A percentile compares a stretch with the other conserved stretches of the same genome.
These are phyloP conservation scores for Eristalis intricaria DNA, from an alignment of 2,888 invertebrate genomes.

Conservation along the genomic window DNA sequence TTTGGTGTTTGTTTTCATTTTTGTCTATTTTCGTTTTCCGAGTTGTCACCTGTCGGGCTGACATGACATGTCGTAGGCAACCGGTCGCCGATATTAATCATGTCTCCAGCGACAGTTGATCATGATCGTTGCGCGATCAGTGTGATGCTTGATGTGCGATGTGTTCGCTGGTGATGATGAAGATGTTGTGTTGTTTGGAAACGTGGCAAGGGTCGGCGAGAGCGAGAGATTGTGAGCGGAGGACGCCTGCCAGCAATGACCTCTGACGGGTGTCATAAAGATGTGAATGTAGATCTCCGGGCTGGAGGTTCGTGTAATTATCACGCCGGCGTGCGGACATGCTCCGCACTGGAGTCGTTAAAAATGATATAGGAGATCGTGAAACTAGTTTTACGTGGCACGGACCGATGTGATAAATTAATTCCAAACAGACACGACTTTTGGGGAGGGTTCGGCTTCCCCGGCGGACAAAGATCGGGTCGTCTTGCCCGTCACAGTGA, in stretches of 20 bases:
- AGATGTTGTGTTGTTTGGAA: background rate
- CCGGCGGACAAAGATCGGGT: background rate
- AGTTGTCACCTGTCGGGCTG: constrained; percentile 66
- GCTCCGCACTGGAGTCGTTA: constrained; percentile 47
- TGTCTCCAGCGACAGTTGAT: constrained; percentile 50
- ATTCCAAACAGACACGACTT: background rate
- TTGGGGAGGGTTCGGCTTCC: background rate
- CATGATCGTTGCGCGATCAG: constrained; percentile 38
- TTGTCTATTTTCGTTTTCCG: constrained; percentile 40
- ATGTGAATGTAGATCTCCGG: constrained; percentile 49
- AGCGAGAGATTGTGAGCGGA: background rate
- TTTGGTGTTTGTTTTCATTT: background rate
- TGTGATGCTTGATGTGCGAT: constrained; percentile 18
- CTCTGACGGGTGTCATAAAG: constrained; percentile 58
- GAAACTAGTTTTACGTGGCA: constrained; percentile 11
- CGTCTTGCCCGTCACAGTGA: background rate
- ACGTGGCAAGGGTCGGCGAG: background rate
- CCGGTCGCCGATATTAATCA: constrained; percentile 69
- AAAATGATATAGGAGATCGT: constrained; percentile 34
- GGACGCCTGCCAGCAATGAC: constrained; percentile 47
- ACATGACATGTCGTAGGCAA: constrained; percentile 62
- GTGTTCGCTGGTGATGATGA: constrained; percentile 43
- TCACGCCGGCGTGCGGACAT: constrained; percentile 13
- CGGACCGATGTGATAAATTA: constrained; percentile 10
- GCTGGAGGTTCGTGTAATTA: constrained; percentile 31